Evolutionary conservation across 35 echinoderm and acorn worm species (phyloP).

Genomic region (Strongylocentrotus purpuratus): DNA sequence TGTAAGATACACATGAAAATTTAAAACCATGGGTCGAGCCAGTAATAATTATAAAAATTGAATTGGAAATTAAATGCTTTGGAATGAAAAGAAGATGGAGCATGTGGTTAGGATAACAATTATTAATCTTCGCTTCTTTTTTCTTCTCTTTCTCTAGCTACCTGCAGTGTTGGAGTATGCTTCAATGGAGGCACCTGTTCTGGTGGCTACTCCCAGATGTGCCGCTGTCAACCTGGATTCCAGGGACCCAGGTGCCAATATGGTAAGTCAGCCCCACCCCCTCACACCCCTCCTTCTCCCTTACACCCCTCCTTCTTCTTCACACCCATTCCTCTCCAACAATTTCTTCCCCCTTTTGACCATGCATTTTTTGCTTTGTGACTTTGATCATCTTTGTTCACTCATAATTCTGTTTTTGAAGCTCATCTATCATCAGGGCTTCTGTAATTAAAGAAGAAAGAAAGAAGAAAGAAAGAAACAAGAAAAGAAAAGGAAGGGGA

Average conservation of each 20-base stretch:
- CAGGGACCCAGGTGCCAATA: constrained; percentile 98
- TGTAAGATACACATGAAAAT: too few relatives aligned
- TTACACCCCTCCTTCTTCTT: background rate
- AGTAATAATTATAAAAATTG: background rate
- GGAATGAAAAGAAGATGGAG: background rate
- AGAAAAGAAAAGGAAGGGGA: too few relatives aligned
- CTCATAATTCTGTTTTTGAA: background rate
- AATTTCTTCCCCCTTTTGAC: too few relatives aligned
- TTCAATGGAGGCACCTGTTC: constrained; percentile 97
- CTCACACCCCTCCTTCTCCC: background rate
- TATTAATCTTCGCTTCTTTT: background rate
- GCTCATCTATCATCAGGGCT: background rate
- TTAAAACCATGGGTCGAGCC: too few relatives aligned
- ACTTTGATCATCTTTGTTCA: background rate
- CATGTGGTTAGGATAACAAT: background rate
- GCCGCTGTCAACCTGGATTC: constrained; percentile 87
- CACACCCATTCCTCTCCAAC: too few relatives aligned
- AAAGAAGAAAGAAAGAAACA: background rate
- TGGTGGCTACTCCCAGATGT: constrained; percentile 94
- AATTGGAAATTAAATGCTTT: background rate
- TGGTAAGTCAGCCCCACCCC: constrained; percentile 67
- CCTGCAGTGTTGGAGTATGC: constrained; percentile 96
- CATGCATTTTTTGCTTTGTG: too few relatives aligned
- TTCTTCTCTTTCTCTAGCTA: constrained; percentile 76
- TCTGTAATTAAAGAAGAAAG: background rate